Base-by-base conservation (phyloP, 2,888 invertebrate genomes). In the Agonopterix heracliana region DNA sequence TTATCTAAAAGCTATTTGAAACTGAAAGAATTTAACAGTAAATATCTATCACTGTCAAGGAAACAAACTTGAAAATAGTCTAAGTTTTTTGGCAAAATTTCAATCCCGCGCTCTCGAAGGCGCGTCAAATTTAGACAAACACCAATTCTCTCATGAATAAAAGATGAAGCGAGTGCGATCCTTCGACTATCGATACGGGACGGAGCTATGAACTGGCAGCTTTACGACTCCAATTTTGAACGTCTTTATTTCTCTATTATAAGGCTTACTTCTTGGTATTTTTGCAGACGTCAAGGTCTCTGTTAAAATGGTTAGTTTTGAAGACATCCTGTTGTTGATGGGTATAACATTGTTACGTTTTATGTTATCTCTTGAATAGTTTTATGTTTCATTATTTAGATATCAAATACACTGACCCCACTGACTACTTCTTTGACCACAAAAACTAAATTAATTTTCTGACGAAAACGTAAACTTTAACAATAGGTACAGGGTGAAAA, bases 301-400 rank as follows among this genome's bases (percentile, higher is more conserved):
- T 26, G 26, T 26, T 26, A 26, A 41, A 70, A 68, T 70, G 74
- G 71, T 73, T 71, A 71, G 71, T 69, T 68, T 71, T 71, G 70
- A 70, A 69, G 67, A 66, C 71, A 34, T 49, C 35, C 41, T 12
- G n/a, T 12, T 66, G 69, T 66, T 69, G 64, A n/a, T n/a, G 38
- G 38, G 11, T 38, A 10, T n/a, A n/a, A 38, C 38, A 38, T n/a
- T 38, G 38, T 38, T 38, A n/a, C 26, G 1, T 26, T 26, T 26
- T 26, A 26, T 26, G 7, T 26, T 26, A 1, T 5, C 7, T 26
- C 26, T 26, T 7, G 5, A 26, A 26, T 26, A 26, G 26, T 26
- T 26, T 26, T 26, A 7, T 26, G 26, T 5, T 26, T 26, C 26
- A 26, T 26, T 26, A 26, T 26, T 26, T 26, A 26, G 26, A 26